Base-by-base conservation (phyloP, 1,140 invertebrate species). In the Cotesia typhae region DNA sequence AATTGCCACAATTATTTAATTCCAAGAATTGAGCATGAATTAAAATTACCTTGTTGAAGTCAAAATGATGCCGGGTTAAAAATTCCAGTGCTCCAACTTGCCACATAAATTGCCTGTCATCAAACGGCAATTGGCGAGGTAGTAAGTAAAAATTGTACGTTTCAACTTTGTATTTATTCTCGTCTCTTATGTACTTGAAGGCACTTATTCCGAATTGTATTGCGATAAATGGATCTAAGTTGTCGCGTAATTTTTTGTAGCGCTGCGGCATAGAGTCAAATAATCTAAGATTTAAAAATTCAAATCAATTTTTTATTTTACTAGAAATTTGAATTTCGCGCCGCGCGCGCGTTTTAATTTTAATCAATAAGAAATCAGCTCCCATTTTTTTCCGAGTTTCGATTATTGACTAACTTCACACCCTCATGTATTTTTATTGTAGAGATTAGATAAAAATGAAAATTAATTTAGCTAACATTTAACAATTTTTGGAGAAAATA, bases 41-140 rank as follows among this genome's bases (percentile, higher is more conserved):
- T 12, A 53, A 28, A 35, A 35, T 72, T 88, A 93, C 92, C 89
- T 93, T 92, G 82, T 93, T 93, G 80, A 93, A 94, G 81, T 94
- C 88, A 86, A 94, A 94, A 36, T 90, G 88, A 80, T 92, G 84
- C 64, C 80, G 81, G 75, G 87, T 84, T 4, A 94, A 81, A 82
- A 94, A 94, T 69, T 90, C 87, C 2, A 92, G 74, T 14, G 90
- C 88, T 1, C 89, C 88, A 7, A 89, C 84, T 85, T 94, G 91
- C 79, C 89, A 91, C 3, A 88, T 81, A 78, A 93, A 91, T 9
- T 84, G 82, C 72, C 88, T 88, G 77, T 91, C 88, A 51, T 90
- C 82, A 63, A 84, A 85, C 3, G 89, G 89, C 82, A 91, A 88
- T 10, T 87, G 78, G 77, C 88, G 86, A n/a, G 93, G 92, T 75